Evolutionary conservation across 2,888 invertebrate genomes (phyloP).

Genomic region (Slavum lentiscoides): DNA sequence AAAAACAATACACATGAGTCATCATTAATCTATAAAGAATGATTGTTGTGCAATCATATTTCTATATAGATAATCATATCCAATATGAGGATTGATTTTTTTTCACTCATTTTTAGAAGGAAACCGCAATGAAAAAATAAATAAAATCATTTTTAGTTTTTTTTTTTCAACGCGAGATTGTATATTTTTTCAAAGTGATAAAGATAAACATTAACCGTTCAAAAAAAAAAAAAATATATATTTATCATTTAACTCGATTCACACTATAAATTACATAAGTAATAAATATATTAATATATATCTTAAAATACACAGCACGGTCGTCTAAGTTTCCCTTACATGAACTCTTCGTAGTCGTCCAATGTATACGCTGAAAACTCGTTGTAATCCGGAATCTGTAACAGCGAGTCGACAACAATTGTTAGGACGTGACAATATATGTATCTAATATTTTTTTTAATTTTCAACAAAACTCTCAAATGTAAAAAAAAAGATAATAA

Average conservation of each 20-base stretch:
- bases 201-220: conserved; percentile 41
- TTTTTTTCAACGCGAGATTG: conserved; percentile 20
- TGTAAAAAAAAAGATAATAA: no score
- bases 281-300: conserved; percentile 20
- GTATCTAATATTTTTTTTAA: no score
- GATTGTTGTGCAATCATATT: background rate
- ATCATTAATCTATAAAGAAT: no score
- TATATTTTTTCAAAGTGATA: conserved; percentile 46
- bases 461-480: no score
- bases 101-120: no score
- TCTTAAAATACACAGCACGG: conserved; percentile 25
- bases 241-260: conserved; percentile 22
- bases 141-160: background rate
- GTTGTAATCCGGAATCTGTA: conserved; percentile 55
- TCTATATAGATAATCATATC: background rate
- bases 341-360: conserved; percentile 57
- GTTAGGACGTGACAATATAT: no score
- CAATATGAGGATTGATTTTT: background rate
- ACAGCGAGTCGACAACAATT: background rate
- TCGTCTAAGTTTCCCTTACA: conserved; percentile 53
- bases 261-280: conserved; percentile 38
- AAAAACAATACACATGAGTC: background rate
- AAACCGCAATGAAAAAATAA: background rate
- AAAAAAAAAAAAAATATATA: conserved; percentile 36
- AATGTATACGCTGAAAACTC: conserved; percentile 57